Evolutionary conservation across 2,797 vertebrate genomes (phyloP).

Genomic region (Psittacula echo): DNA sequence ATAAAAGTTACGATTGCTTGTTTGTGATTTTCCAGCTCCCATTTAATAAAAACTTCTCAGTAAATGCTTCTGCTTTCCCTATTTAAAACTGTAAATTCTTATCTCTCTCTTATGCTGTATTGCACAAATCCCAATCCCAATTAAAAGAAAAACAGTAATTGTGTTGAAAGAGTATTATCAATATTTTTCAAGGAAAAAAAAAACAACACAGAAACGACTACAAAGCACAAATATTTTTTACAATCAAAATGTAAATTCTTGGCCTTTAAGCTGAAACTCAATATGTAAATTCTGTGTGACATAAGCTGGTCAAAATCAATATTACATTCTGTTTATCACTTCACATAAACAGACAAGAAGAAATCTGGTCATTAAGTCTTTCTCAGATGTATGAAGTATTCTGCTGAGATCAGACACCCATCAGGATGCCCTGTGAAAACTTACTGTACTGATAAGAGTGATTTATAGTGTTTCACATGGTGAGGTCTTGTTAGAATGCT

Average conservation of each 20-base stretch:
- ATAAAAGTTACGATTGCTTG: not conserved
- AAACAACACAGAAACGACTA: not conserved
- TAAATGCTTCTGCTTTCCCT: not conserved
- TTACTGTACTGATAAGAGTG: constrained; percentile 44
- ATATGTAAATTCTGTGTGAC: not conserved
- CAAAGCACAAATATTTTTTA: constrained; percentile 1
- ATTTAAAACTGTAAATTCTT: not conserved
- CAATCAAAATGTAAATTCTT: constrained; percentile 51
- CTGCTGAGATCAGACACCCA: constrained; percentile 15
- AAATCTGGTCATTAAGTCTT: constrained; percentile 1
- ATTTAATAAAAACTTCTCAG: constrained; percentile 7
- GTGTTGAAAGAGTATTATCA: constrained; percentile 19
- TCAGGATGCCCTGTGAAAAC: not conserved
- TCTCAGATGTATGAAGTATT: constrained; percentile 25
- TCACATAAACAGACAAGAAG: not conserved
- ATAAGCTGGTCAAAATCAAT: not conserved
- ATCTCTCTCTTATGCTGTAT: not conserved
- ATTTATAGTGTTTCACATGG: constrained; percentile 39
- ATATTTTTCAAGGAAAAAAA: not conserved
- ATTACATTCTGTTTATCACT: not conserved
- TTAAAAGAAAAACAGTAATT: constrained; percentile 21
- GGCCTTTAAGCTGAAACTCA: constrained; percentile 8
- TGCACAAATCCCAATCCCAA: constrained; percentile 1
- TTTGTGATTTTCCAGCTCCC: not conserved
- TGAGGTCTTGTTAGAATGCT: constrained; percentile 58